Evolutionary conservation across 1,140 invertebrate species (phyloP).

Genomic region (Zaprionus lachaisei): DNA sequence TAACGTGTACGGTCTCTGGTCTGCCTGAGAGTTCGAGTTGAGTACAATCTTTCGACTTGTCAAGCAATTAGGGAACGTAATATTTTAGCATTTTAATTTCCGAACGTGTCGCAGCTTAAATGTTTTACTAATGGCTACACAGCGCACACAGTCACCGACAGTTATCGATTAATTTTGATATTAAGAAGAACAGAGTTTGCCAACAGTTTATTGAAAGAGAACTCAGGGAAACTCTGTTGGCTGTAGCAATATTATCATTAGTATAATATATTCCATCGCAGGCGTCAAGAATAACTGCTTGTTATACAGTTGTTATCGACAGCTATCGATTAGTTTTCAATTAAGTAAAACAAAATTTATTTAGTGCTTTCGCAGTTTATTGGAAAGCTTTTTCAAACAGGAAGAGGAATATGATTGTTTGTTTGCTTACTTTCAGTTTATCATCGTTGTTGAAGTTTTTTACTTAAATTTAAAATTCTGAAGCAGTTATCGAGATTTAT

Average conservation of each 20-base stretch:
- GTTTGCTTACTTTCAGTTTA: too few relatives aligned
- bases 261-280: too few relatives aligned
- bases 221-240: too few relatives aligned
- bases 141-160: neutral
- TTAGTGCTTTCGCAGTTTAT: neutral
- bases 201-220: too few relatives aligned
- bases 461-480: neutral
- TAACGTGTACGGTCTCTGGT: neutral
- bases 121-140: neutral
- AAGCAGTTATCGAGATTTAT: neutral
- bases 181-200: neutral
- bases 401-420: too few relatives aligned
- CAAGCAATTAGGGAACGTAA: slow-evolving; percentile 14
- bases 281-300: too few relatives aligned
- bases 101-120: neutral
- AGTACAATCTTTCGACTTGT: slow-evolving; percentile 1
- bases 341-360: neutral
- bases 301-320: neutral
- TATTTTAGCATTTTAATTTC: slow-evolving; percentile 4
- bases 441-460: too few relatives aligned
- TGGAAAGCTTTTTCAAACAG: neutral
- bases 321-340: neutral
- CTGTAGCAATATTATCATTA: too few relatives aligned
- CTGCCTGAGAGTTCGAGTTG: neutral
- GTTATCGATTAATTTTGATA: neutral